These are phyloP conservation scores for Botrylloides violaceus DNA, from an alignment of 23 tunicate genomes.

Conservation along the genomic window DNA sequence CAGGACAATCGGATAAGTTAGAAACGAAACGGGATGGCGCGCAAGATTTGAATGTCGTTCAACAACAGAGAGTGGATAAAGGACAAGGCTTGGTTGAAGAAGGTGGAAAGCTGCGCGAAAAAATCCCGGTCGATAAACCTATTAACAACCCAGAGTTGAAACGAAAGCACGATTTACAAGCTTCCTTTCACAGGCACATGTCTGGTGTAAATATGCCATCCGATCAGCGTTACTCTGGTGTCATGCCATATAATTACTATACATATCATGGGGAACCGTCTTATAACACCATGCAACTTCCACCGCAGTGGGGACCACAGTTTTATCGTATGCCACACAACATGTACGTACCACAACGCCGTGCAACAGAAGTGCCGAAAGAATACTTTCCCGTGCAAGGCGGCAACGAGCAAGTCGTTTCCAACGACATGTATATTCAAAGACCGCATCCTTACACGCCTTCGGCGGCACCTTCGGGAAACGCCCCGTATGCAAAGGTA, in stretches of 20 bases:
- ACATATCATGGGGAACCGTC: conserved; percentile 24
- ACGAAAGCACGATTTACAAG: not conserved
- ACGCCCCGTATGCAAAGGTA: not conserved
- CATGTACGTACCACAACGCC: conserved; percentile 27
- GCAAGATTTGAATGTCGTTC: not conserved
- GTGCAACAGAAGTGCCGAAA: conserved; percentile 4
- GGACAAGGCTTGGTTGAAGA: not conserved
- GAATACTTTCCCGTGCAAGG: conserved; percentile 3
- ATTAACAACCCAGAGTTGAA: not conserved
- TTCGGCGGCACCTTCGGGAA: not conserved
- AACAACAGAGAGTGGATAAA: not conserved
- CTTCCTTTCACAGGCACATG: not conserved
- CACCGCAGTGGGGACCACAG: conserved; percentile 55
- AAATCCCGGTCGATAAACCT: not conserved
- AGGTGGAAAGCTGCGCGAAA: not conserved
- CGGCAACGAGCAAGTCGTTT: not conserved
- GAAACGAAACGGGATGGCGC: too few species aligned
- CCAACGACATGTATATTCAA: not conserved
- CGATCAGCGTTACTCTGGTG: not conserved
- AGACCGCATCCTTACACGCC: conserved; percentile 8
- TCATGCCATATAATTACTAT: conserved; percentile 6
- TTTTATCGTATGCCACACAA: conserved; percentile 31
- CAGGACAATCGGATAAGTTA: conserved; percentile 1
- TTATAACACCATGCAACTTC: conserved; percentile 24
- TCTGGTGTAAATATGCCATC: conserved; percentile 3